Evolutionary conservation across 2,113 vertebrate species (phyloP).

Genomic region (Genyomyrus donnyi): DNA sequence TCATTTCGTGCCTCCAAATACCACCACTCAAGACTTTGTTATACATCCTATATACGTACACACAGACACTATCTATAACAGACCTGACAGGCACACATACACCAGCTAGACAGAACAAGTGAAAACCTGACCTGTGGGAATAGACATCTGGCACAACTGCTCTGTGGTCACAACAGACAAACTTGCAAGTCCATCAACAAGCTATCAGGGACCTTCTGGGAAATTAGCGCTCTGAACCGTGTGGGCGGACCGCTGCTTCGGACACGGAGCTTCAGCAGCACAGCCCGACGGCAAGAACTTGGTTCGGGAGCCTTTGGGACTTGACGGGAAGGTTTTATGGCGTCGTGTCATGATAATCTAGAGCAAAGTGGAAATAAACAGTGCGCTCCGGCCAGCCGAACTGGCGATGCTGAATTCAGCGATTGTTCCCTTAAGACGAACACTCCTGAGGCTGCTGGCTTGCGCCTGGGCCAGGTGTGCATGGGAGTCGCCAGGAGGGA

Average conservation of each 20-base stretch:
- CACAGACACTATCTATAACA: not conserved
- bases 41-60: not conserved
- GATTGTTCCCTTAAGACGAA: not conserved
- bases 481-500: not conserved
- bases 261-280: not conserved
- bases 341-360: not conserved
- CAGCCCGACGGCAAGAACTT: not conserved
- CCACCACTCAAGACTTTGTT: not conserved
- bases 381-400: not conserved
- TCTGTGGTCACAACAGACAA: not conserved
- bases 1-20: not conserved
- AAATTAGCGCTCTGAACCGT: not conserved
- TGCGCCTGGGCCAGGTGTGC: not conserved
- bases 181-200: not conserved
- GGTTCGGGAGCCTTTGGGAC: not conserved
- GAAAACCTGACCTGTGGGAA: not conserved
- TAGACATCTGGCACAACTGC: not conserved
- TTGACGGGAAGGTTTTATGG: not conserved
- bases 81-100: not conserved
- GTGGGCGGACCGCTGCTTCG: not conserved
- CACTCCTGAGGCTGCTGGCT: not conserved
- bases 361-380: not conserved
- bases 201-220: not conserved
- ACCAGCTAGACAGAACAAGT: not conserved
- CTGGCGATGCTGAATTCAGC: not conserved